Evolutionary conservation across 2,888 invertebrate species (phyloP), one percentile per base, ranked within the genome.

Genomic region (Oconnorella tubifera): DNA sequence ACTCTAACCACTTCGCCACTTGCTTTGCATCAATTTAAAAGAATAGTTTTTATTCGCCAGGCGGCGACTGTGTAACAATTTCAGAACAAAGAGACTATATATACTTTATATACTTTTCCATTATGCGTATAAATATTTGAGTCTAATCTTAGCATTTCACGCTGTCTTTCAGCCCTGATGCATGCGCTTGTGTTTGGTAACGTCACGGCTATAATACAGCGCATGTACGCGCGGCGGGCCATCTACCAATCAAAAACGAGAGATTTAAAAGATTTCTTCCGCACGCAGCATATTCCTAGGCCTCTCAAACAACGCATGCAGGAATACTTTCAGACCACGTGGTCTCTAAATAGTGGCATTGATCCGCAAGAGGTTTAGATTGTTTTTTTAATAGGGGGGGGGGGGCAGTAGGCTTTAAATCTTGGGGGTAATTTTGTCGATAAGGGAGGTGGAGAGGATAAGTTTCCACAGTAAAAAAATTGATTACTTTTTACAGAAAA

Each of bases 131-230:
- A n/a, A n/a, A n/a, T n/a, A n/a, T n/a, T n/a, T n/a, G n/a, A n/a
- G n/a, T n/a, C n/a, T n/a, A n/a, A n/a, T n/a, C n/a, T n/a, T n/a
- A n/a, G n/a, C n/a, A n/a, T n/a, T n/a, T n/a, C n/a, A n/a, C n/a
- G n/a, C n/a, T n/a, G n/a, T n/a, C n/a, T n/a, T n/a, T n/a, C 84
- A 96, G 96, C 96, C 56, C 86, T 97, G 77, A 96, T 96, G 96
- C 96, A 96, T 83, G 96, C 96, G 27, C 92, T 94, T 62, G 95
- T 97, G 51, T 96, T 97, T 80, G 96, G 96, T 81, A 96, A 96
- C 83, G 96, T 97, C 74, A 96, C 96, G 23, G 95, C 96, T 62
- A 94, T 96, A 76, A 96, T 97, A 78, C 96, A 96, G 82, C 86
- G 96, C 74, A 94, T 96, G 92, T 97, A 96, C 83, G 91, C 94